Base-by-base conservation (phyloP, 2,888 invertebrate species). In the Mystacides longicornis region DNA sequence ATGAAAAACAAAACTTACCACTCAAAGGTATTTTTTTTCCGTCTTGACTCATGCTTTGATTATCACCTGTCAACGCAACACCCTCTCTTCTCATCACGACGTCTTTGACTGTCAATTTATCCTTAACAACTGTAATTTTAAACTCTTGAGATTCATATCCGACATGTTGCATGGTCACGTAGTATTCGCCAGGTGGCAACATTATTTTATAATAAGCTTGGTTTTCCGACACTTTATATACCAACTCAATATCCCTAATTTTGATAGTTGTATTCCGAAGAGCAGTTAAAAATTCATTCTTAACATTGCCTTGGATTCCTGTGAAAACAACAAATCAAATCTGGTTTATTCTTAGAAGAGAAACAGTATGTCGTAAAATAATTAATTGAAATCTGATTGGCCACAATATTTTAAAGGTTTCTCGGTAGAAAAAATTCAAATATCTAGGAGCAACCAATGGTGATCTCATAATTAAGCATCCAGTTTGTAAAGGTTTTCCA, bases 291-390 rank as follows among this genome's bases (percentile, higher is more conserved):
- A 76, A 67, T 2, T 75, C 75, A 67, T 90, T 86, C 55, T 77
- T 74, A 1, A 97, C 79, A 64, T 80, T 81, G 0, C 92, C 93
- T 51, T 75, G 74, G 1, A 90, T 75, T 48, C 93, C 88, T 81
- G 65, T 47, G 64, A 45, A 42, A 19, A 52, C 7, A 20, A 22
- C 52, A 43, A 9, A 43, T n/a, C n/a, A n/a, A n/a, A n/a, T n/a
- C n/a, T n/a, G n/a, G n/a, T n/a, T n/a, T n/a, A n/a, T n/a, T n/a
- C n/a, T n/a, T n/a, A n/a, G n/a, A n/a, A n/a, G n/a, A n/a, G n/a
- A n/a, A n/a, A n/a, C n/a, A n/a, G n/a, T n/a, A n/a, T n/a, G n/a
- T n/a, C n/a, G n/a, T n/a, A n/a, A n/a, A n/a, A n/a, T n/a, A n/a
- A n/a, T n/a, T n/a, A n/a, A n/a, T n/a, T n/a, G n/a, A n/a, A n/a